Evolutionary conservation across 2,113 vertebrate genomes (phyloP).

Genomic region (Xenus cinereus): DNA sequence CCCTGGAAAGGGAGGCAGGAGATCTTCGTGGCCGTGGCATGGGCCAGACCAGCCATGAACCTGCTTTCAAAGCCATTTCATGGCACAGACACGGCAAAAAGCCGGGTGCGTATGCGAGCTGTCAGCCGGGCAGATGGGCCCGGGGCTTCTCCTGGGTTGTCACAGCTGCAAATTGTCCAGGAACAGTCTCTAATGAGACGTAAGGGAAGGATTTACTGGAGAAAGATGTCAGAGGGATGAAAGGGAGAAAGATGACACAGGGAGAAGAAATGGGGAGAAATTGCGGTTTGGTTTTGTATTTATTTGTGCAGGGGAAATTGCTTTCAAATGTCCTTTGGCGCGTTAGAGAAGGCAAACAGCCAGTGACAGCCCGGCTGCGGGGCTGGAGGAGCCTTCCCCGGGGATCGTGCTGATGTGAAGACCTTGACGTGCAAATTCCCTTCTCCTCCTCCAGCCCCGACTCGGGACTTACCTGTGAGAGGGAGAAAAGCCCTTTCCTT

Average conservation of each 20-base stretch:
- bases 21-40: rapidly evolving
- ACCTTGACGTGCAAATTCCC: neutral
- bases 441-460: neutral
- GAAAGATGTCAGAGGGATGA: slow-evolving; percentile 14
- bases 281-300: neutral
- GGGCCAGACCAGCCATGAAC: neutral
- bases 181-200: neutral
- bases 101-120: neutral
- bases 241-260: neutral
- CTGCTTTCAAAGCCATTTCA: neutral
- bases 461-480: neutral
- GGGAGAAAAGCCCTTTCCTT: neutral
- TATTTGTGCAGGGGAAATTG: neutral
- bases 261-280: neutral
- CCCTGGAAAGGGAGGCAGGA: neutral
- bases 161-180: slow-evolving; percentile 44
- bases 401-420: neutral
- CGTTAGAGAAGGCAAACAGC: neutral
- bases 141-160: neutral
- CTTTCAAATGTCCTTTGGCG: neutral
- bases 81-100: neutral
- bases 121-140: slow-evolving; percentile 9
- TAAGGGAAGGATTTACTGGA: neutral
- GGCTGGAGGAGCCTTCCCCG: neutral
- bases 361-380: neutral